Conservation (phyloP, 2,888 invertebrate species). For the Aphidoletes aphidimyza region DNA sequence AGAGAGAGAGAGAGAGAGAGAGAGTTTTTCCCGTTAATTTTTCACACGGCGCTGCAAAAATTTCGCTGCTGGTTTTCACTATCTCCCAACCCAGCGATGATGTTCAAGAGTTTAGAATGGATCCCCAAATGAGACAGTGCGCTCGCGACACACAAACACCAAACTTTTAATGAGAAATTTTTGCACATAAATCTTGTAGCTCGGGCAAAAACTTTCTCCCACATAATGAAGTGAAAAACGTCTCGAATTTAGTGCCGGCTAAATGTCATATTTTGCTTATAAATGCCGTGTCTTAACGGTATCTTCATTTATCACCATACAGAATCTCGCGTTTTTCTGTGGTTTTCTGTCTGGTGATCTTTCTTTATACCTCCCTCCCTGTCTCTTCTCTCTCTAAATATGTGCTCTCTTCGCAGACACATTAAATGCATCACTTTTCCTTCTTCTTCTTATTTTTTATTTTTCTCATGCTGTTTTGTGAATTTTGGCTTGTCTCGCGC, state of each 20-base stretch:
- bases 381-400: neutral
- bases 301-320: conserved; percentile 34
- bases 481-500: neutral
- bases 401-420: conserved; percentile 32
- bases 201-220: conserved; percentile 25
- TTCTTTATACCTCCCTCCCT: neutral
- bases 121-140: neutral
- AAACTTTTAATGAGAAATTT: conserved; percentile 54
- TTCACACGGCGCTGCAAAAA: too few species aligned
- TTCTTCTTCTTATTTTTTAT: too few species aligned
- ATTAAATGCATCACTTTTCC: neutral
- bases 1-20: neutral
- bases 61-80: too few species aligned
- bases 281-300: conserved; percentile 26
- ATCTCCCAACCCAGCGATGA: too few species aligned
- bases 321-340: neutral
- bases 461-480: neutral
- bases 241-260: conserved; percentile 27
- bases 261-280: conserved; percentile 49
- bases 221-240: conserved; percentile 48
- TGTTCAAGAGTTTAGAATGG: neutral
- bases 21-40: too few species aligned
- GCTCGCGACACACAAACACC: neutral
- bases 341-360: neutral
- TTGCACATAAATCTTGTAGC: conserved; percentile 23